Conservation (phyloP, 2,797 vertebrate species). For the Furcifer pardalis region DNA sequence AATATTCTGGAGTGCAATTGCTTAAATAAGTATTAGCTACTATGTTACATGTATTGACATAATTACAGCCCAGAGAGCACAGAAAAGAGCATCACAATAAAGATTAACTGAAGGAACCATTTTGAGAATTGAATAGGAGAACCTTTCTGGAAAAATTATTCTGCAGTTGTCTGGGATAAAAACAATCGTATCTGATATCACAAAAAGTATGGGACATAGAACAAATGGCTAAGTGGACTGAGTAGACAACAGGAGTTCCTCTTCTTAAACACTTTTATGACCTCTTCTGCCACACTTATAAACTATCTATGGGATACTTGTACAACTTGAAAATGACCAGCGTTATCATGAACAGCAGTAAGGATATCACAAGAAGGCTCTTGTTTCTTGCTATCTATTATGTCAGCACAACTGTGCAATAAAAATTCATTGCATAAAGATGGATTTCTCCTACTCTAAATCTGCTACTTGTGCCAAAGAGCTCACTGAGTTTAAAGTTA, state of each 20-base stretch:
- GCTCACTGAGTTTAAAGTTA: not conserved
- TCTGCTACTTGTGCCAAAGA: not conserved
- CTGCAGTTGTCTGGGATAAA: not conserved
- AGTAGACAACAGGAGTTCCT: too few relatives aligned
- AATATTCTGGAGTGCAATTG: not conserved
- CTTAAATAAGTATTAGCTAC: not conserved
- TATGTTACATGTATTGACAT: not conserved
- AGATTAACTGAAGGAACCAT: not conserved
- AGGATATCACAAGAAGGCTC: not conserved
- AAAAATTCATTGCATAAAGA: not conserved
- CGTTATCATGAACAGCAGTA: not conserved
- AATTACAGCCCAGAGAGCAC: not conserved
- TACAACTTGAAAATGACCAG: not conserved
- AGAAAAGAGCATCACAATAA: not conserved
- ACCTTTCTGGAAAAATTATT: not conserved
- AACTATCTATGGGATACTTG: not conserved
- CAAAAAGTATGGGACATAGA: not conserved
- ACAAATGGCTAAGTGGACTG: too few relatives aligned
- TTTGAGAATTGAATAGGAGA: not conserved
- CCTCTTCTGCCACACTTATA: too few relatives aligned
- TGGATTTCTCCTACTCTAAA: not conserved
- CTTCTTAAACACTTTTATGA: too few relatives aligned
- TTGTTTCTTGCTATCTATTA: not conserved
- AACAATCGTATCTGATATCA: not conserved
- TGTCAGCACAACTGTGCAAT: not conserved